Evolutionary conservation across 2,888 invertebrate genomes (phyloP).

Genomic region (Serrognathus titanus): DNA sequence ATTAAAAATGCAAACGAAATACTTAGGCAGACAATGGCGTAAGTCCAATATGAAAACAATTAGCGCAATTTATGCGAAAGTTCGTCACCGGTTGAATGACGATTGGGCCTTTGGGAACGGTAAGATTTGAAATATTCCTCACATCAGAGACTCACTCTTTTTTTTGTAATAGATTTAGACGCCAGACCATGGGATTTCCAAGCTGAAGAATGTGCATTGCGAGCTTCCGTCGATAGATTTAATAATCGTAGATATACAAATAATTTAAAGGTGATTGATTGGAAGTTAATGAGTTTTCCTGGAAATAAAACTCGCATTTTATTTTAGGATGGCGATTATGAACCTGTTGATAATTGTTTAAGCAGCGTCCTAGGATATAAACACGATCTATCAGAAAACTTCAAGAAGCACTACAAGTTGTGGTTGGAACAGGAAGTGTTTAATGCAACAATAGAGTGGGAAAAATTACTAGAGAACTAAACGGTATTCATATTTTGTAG

Average conservation of each 20-base stretch:
- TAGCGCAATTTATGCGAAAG: conserved; percentile 98
- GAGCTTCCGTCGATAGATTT: conserved; percentile 93
- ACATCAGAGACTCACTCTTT: background rate
- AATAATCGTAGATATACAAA: conserved; percentile 81
- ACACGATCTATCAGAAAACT: conserved; percentile 85
- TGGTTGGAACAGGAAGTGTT: conserved; percentile 98
- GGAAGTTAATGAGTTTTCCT: conserved; percentile 1
- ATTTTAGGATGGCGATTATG: conserved; percentile 57
- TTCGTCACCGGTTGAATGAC: conserved; percentile 92
- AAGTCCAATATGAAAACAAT: conserved; percentile 99
- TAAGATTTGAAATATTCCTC: conserved; percentile 36
- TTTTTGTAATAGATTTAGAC: conserved; percentile 70
- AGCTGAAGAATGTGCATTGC: conserved; percentile 92
- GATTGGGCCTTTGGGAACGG: conserved; percentile 99
- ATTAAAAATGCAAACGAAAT: conserved; percentile 99
- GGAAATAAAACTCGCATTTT: background rate
- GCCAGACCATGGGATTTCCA: conserved; percentile 98
- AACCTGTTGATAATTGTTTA: conserved; percentile 74
- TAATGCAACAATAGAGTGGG: conserved; percentile 80
- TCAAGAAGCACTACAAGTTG: conserved; percentile 86
- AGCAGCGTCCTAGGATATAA: conserved; percentile 75
- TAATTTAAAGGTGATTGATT: conserved; percentile 34
- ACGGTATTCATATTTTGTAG: background rate
- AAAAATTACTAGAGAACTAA: conserved; percentile 48
- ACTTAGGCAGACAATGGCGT: conserved; percentile 97